Evolutionary conservation across 2,113 vertebrate species (phyloP).

Genomic region (Corythornis cristatus): DNA sequence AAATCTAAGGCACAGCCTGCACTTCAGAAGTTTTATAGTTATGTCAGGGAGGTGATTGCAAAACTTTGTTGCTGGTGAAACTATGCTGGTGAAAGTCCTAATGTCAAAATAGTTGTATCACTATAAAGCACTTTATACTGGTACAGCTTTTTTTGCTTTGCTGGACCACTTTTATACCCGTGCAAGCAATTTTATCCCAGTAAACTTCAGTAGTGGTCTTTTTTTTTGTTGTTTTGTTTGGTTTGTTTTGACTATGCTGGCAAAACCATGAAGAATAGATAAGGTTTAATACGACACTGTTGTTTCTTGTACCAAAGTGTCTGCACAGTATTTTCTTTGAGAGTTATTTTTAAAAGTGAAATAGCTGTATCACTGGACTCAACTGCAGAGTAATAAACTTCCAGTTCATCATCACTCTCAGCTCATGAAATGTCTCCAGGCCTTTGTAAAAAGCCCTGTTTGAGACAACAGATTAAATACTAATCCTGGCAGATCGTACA

Average conservation of each 20-base stretch:
- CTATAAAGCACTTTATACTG: constrained; percentile 42
- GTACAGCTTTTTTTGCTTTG: constrained; percentile 19
- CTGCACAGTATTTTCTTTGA: constrained; percentile 26
- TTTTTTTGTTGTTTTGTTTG: not conserved
- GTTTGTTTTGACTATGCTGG: not conserved
- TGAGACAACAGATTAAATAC: constrained; percentile 52
- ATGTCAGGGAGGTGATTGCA: not conserved
- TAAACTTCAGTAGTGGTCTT: not conserved
- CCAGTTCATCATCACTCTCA: constrained; percentile 34
- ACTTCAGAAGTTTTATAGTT: not conserved
- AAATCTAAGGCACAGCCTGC: not conserved
- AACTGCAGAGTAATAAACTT: constrained; percentile 39
- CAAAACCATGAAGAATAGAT: not conserved
- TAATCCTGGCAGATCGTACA: not conserved
- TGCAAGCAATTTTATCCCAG: not conserved
- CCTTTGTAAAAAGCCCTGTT: constrained; percentile 31
- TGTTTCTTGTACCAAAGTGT: constrained; percentile 20
- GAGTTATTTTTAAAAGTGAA: constrained; percentile 43
- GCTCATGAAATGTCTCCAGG: constrained; percentile 47
- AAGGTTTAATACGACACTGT: not conserved
- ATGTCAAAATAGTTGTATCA: not conserved
- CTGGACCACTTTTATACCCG: constrained; percentile 1
- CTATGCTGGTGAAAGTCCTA: not conserved
- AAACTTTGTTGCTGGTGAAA: not conserved
- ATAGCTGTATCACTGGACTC: constrained; percentile 31